Conservation (phyloP, 2,888 invertebrate genomes). For the Lochmaea capreae region DNA sequence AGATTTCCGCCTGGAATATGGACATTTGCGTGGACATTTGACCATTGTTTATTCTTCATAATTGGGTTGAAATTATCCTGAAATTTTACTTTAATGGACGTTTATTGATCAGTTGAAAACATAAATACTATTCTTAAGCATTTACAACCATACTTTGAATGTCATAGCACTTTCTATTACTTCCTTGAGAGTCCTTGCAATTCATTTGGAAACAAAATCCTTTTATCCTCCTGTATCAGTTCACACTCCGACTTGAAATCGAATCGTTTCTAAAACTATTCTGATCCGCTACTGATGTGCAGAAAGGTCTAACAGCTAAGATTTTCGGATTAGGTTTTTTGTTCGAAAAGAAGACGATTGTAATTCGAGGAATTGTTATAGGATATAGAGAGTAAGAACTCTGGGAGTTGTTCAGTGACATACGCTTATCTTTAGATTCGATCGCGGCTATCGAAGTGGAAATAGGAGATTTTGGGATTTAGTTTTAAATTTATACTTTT, state of each 20-base stretch:
- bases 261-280: conserved; percentile 1
- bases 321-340: conserved; percentile 18
- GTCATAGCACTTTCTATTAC: background rate
- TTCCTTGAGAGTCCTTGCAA: background rate
- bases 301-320: conserved; percentile 14
- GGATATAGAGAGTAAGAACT: conserved; percentile 22
- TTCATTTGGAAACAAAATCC: background rate
- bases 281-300: conserved; percentile 12
- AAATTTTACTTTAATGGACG: no score
- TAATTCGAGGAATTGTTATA: conserved; percentile 28
- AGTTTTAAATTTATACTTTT: conserved; percentile 24
- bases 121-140: no score
- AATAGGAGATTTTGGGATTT: conserved; percentile 18
- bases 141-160: background rate
- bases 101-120: no score
- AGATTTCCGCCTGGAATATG: no score
- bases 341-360: conserved; percentile 20
- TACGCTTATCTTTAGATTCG: conserved; percentile 27
- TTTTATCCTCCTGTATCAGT: background rate
- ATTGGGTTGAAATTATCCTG: no score
- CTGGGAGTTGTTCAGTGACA: conserved; percentile 11
- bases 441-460: conserved; percentile 20
- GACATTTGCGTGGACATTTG: no score
- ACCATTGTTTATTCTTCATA: no score
- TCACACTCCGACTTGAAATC: background rate